Base-by-base conservation (phyloP, 92 coral and sea anemone genomes). In the Porites divaricata region DNA sequence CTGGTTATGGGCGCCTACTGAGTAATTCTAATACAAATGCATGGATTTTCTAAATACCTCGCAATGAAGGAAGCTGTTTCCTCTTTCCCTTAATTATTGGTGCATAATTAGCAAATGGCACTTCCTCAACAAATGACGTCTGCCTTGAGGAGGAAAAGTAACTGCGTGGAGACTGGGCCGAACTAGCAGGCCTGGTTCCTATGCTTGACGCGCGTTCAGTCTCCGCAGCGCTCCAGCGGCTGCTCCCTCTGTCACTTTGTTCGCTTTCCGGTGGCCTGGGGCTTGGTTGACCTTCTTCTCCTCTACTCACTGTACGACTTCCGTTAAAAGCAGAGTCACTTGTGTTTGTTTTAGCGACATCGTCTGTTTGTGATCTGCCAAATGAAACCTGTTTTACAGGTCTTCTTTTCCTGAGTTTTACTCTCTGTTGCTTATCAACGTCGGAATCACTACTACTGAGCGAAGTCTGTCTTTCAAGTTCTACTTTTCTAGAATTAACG, bases 311-410 rank as follows among this genome's bases (percentile, higher is more conserved):
- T 11, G 80, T 83, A 15, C 81, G 71, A 24, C 93, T 59, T 8
- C 86, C 84, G 62, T 78, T 88, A 76, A 85, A 69, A 23, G 90
- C 81, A 19, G 93, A 85, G 73, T 89, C 94, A 28, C 83, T 85
- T 1, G 62, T 72, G 9, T 51, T 19, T 26, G 19, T 28, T 35
- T 56, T 66, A 35, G 63, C 62, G 69, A 61, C 14, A 21, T 75
- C 62, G 63, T 86, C 51, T 21, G 59, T 70, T 56, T 58, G 53
- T 8, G 48, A 12, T 7, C 78, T 58, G 26, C 70, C 85, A 72
- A 45, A 75, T 19, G 85, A 81, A 63, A 63, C 87, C 68, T 80
- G 83, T 80, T 87, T 87, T 85, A 24, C 26, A 21, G 67, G 85
- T 83, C 59, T 49, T 57, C 75, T 26, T 57, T 77, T 80, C 65